Conservation (phyloP, 2,888 invertebrate genomes). For the Coronaproctus castanopsis region DNA sequence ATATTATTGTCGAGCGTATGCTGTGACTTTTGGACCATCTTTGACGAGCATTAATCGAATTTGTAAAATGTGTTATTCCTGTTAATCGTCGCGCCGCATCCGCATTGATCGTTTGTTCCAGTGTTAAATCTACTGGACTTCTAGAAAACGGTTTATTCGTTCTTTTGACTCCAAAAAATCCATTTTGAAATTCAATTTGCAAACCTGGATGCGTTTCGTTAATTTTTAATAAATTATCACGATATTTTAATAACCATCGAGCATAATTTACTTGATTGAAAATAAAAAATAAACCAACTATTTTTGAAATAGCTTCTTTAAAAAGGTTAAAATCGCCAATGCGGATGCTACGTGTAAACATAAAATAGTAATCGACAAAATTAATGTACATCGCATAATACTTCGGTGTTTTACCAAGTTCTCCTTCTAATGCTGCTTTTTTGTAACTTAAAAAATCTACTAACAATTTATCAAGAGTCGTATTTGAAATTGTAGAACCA, state of each 20-base stretch:
- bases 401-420: slow-evolving; percentile 23
- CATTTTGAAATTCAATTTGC: slow-evolving; percentile 18
- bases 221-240: slow-evolving; percentile 22
- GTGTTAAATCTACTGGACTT: slow-evolving; percentile 21
- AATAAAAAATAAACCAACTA: slow-evolving; percentile 23
- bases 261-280: slow-evolving; percentile 25
- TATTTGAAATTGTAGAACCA: too few species aligned
- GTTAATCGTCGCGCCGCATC: slow-evolving; percentile 22
- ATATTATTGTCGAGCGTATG: slow-evolving; percentile 19
- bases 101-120: slow-evolving; percentile 25
- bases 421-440: too few species aligned
- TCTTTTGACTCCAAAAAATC: slow-evolving; percentile 23
- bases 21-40: slow-evolving; percentile 20
- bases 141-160: slow-evolving; percentile 24
- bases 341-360: slow-evolving; percentile 21
- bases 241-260: slow-evolving; percentile 22
- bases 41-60: slow-evolving; percentile 22
- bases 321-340: slow-evolving; percentile 22
- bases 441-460: too few species aligned
- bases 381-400: slow-evolving; percentile 22
- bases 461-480: too few species aligned
- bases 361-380: slow-evolving; percentile 21
- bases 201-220: slow-evolving; percentile 23
- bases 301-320: slow-evolving; percentile 21
- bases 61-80: slow-evolving; percentile 20